A percentile compares a stretch with the other conserved stretches of the same genome.
phyloP scores from a whole-genome alignment of 2,888 invertebrate genomes.

The Gymnosoma rotundatum region DNA sequence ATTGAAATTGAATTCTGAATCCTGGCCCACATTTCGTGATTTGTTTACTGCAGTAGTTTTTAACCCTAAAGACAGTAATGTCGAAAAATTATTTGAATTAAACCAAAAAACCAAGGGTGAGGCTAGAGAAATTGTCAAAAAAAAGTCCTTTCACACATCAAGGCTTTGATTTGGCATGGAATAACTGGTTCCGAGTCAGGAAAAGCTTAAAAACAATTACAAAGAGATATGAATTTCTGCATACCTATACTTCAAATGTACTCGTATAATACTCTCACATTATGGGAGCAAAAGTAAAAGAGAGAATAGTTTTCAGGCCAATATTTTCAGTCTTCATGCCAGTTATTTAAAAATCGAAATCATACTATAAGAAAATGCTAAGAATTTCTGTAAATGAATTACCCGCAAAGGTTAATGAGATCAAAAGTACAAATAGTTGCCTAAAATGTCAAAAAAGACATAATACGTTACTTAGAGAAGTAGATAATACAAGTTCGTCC shows the following conservation, averaged over 20 bases:
- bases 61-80: constrained; percentile 1
- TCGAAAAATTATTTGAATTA: background rate
- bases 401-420: no score
- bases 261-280: no score
- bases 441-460: no score
- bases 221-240: constrained; percentile 38
- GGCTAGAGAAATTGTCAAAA: constrained; percentile 21
- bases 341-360: no score
- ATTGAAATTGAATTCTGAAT: background rate
- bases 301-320: no score
- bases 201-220: constrained; percentile 16
- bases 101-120: constrained; percentile 9
- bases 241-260: background rate
- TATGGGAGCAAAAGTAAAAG: no score
- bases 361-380: no score
- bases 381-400: no score
- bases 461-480: no score
- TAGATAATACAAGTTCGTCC: no score
- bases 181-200: constrained; percentile 15
- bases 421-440: no score
- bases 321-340: no score
- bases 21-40: background rate
- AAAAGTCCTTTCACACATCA: constrained; percentile 25
- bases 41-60: background rate
- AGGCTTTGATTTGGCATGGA: constrained; percentile 20